Conservation (phyloP, 2,888 invertebrate species). For the Cecidostiba fungosa region DNA sequence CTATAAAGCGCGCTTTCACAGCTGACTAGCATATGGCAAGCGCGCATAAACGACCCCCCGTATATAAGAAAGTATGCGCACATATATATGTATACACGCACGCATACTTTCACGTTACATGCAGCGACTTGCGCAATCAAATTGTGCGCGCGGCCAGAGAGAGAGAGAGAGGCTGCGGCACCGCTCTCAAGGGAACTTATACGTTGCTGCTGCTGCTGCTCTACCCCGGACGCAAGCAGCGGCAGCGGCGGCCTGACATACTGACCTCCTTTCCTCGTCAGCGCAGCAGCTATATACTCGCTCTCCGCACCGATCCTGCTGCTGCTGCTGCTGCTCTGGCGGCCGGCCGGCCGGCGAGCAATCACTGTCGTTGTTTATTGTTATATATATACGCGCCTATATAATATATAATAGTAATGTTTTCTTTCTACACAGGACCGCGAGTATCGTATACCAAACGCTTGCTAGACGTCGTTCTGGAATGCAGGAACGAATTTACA, state of each 20-base stretch:
- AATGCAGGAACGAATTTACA: too few relatives aligned
- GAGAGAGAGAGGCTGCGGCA: slow-evolving; percentile 41
- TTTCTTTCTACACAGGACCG: neutral
- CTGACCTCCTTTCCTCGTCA: slow-evolving; percentile 65
- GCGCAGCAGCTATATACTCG: slow-evolving; percentile 17
- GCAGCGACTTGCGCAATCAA: slow-evolving; percentile 61
- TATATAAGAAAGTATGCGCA: slow-evolving; percentile 1
- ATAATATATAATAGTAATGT: neutral
- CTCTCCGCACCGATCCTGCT: slow-evolving; percentile 51
- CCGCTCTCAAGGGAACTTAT: slow-evolving; percentile 21
- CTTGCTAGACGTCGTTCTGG: too few relatives aligned
- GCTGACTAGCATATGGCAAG: neutral
- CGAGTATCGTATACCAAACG: too few relatives aligned
- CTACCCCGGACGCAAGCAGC: slow-evolving; percentile 63
- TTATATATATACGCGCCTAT: neutral
- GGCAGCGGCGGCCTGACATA: slow-evolving; percentile 65
- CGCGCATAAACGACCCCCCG: neutral
- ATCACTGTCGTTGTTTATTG: slow-evolving; percentile 11
- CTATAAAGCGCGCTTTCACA: neutral
- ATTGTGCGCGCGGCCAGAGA: slow-evolving; percentile 32
- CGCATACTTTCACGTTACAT: slow-evolving; percentile 47
- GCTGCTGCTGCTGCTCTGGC: neutral
- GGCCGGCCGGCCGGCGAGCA: slow-evolving; percentile 60
- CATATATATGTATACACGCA: neutral
- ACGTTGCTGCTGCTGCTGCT: neutral